Conservation (phyloP, 2,888 invertebrate species). For the Cryptus viduatorius region DNA sequence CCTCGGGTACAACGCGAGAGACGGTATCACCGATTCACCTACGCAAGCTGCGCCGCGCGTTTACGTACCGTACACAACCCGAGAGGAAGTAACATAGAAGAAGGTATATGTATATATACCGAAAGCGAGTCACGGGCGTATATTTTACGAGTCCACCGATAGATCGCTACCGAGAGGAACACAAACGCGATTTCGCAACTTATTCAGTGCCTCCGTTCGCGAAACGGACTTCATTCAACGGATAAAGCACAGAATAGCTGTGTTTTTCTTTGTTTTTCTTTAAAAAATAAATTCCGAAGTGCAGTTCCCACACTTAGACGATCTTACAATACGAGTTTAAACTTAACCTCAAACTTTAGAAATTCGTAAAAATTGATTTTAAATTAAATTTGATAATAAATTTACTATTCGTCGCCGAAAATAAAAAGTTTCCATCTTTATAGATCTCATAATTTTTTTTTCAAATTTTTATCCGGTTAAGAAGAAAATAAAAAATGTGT, state of each 20-base stretch:
- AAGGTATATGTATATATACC: conserved; percentile 5
- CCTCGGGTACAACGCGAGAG: conserved; percentile 29
- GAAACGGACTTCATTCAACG: conserved; percentile 7
- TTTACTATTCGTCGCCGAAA: too few relatives aligned
- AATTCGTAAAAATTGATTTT: too few relatives aligned
- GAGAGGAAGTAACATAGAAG: conserved; percentile 38
- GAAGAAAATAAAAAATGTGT: too few relatives aligned
- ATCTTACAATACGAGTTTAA: too few relatives aligned
- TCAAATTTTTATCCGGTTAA: too few relatives aligned
- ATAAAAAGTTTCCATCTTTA: too few relatives aligned
- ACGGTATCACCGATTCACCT: conserved; percentile 68
- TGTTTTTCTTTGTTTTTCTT: not conserved
- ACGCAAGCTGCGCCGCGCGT: conserved; percentile 51
- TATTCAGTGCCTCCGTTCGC: conserved; percentile 33
- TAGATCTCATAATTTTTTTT: too few relatives aligned
- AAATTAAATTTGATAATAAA: too few relatives aligned
- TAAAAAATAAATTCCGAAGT: not conserved
- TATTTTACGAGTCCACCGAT: conserved; percentile 52
- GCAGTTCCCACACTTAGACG: too few relatives aligned
- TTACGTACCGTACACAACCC: conserved; percentile 57
- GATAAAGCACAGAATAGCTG: not conserved
- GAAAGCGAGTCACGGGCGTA: conserved; percentile 26
- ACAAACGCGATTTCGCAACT: conserved; percentile 34
- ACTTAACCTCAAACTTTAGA: too few relatives aligned
- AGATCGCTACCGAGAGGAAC: conserved; percentile 45